Base-by-base conservation (phyloP, 2,888 invertebrate species). In the Mechanitis mazaeus region DNA sequence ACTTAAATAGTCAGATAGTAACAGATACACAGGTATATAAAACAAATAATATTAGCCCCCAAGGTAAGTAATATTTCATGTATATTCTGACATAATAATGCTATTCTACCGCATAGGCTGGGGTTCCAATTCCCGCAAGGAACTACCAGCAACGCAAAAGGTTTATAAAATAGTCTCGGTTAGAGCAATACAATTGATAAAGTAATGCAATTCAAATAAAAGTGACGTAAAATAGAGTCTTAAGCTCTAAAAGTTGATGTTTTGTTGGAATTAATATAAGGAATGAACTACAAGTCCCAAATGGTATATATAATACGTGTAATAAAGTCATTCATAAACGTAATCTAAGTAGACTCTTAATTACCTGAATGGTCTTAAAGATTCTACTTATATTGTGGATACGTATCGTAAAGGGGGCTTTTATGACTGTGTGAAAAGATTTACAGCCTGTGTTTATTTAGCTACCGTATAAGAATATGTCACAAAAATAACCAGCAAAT, bases 351-450 rank as follows among this genome's bases (percentile, higher is more conserved):
- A 69, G 69, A 62, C 59, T 71, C 72, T 76, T 79, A 78, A 79
- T 79, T 75, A 76, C 74, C 69, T 61, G 63, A 47, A 64, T 54
- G 68, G 66, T 69, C 64, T 70, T 60, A 70, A 70, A 72, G 69
- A 67, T 72, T 72, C 70, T 69, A 73, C 71, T 69, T 74, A 72
- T 73, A 74, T 75, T 71, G 70, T 71, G 74, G 74, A 67, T 66
- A 76, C 75, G 76, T 76, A 69, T 78, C 80, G 80, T 81, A 80
- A 80, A 80, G 68, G 70, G 69, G 56, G 61, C 70, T 70, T 80
- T 80, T 79, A 81, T 73, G 80, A 74, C 73, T 72, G 71, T 70
- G 72, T 69, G 74, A 70, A 75, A 75, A 80, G 79, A 81, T 81
- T 80, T 81, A 81, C 74, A 70, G 68, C 72, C 67, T 69, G 69